Evolutionary conservation across 1,140 invertebrate species (phyloP).

Genomic region (Subanguina moxae): DNA sequence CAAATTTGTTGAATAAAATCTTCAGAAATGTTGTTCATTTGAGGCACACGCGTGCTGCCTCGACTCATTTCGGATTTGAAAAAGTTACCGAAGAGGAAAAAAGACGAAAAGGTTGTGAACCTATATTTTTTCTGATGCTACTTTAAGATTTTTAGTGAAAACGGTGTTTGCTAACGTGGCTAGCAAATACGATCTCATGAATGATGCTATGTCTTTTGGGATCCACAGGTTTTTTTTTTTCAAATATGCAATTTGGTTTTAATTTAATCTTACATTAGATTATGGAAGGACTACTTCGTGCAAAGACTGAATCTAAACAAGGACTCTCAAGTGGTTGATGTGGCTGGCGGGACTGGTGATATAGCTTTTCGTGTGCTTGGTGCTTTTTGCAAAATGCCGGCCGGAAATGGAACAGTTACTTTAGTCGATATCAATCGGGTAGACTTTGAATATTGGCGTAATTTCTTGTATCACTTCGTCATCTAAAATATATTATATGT

Average conservation of each 20-base stretch:
- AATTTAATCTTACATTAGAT: not conserved
- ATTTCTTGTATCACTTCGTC: too few relatives aligned
- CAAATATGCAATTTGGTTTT: too few relatives aligned
- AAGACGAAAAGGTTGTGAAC: constrained; percentile 40
- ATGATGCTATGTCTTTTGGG: constrained; percentile 91
- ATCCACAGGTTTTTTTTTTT: constrained; percentile 69
- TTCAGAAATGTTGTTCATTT: too few relatives aligned
- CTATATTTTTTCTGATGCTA: constrained; percentile 17
- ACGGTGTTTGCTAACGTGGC: constrained; percentile 90
- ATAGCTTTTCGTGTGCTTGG: constrained; percentile 78
- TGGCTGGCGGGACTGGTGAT: constrained; percentile 91
- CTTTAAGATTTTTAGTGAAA: constrained; percentile 40
- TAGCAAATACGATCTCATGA: constrained; percentile 90
- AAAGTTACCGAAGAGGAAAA: constrained; percentile 49
- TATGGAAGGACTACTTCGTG: constrained; percentile 96
- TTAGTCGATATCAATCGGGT: constrained; percentile 86
- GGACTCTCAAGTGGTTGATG: constrained; percentile 80
- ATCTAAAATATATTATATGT: too few relatives aligned
- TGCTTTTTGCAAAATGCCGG: constrained; percentile 18
- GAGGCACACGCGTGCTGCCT: constrained; percentile 7
- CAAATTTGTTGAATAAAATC: not conserved
- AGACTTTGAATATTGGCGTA: constrained; percentile 7
- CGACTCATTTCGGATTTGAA: constrained; percentile 51
- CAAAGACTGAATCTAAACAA: constrained; percentile 71
- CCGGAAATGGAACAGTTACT: constrained; percentile 66